These are phyloP conservation scores for Lumbricus terrestris DNA, from an alignment of 2,888 invertebrate species.

Conservation along the genomic window DNA sequence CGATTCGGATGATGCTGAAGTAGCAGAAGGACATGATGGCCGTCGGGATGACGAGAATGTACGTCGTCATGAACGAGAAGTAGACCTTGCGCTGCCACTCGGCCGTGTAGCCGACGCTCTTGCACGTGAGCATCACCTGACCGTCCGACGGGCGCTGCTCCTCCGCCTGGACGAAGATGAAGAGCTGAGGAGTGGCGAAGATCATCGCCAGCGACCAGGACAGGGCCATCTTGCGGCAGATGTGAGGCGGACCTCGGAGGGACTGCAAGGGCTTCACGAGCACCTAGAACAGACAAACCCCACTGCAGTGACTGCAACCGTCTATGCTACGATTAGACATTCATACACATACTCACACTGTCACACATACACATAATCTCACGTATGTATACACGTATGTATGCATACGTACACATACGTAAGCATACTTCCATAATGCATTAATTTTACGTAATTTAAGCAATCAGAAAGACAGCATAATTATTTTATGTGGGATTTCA, in stretches of 20 bases:
- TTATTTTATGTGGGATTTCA: background rate
- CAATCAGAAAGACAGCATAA: too few relatives aligned
- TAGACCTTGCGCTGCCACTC: constrained; percentile 61
- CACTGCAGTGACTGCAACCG: too few relatives aligned
- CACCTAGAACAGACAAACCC: background rate
- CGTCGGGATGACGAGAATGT: constrained; percentile 59
- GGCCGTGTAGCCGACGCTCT: constrained; percentile 59
- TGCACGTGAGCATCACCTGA: constrained; percentile 51
- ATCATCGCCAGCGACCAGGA: constrained; percentile 59
- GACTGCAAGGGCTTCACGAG: constrained; percentile 59
- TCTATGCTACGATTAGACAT: background rate
- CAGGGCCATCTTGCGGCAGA: constrained; percentile 50
- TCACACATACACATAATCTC: background rate
- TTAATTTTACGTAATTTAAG: too few relatives aligned
- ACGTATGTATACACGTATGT: background rate
- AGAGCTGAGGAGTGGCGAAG: constrained; percentile 58
- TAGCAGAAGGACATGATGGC: constrained; percentile 60
- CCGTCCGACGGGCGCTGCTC: constrained; percentile 46
- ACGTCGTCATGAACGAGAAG: constrained; percentile 58
- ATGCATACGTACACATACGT: too few relatives aligned
- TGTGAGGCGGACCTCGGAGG: constrained; percentile 35
- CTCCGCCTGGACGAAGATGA: constrained; percentile 59
- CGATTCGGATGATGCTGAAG: constrained; percentile 57
- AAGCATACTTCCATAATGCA: too few relatives aligned
- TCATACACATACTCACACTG: background rate